A percentile compares a stretch with the other conserved stretches of the same genome.
These are phyloP conservation scores for Cryptocephalus moraei DNA, from an alignment of 2,888 invertebrate genomes.

Conservation along the genomic window DNA sequence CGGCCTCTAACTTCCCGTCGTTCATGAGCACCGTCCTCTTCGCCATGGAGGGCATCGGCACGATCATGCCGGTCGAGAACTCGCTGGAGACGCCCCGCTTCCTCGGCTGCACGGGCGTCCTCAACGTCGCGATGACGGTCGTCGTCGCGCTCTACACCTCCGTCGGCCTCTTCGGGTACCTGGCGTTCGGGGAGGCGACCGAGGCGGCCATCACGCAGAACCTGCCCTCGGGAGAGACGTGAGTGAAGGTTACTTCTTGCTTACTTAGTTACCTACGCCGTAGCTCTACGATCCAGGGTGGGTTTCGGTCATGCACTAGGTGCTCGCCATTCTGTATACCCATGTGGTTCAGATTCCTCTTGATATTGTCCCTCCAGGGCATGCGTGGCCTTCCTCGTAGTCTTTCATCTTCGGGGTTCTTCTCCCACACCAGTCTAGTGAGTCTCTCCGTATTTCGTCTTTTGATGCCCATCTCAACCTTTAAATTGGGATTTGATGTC, in stretches of 20 bases:
- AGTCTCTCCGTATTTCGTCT: too few species aligned
- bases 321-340: too few species aligned
- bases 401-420: too few species aligned
- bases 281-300: too few species aligned
- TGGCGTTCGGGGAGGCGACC: slow-evolving; percentile 67
- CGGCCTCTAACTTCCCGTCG: slow-evolving; percentile 46
- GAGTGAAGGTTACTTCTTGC: slow-evolving; percentile 35
- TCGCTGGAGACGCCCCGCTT: slow-evolving; percentile 76
- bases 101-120: slow-evolving; percentile 71
- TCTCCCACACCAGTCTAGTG: too few species aligned
- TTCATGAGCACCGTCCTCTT: slow-evolving; percentile 95
- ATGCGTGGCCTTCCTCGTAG: too few species aligned
- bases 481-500: too few species aligned
- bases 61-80: slow-evolving; percentile 92
- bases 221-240: slow-evolving; percentile 56
- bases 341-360: too few species aligned
- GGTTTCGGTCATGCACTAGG: too few species aligned
- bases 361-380: too few species aligned
- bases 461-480: too few species aligned
- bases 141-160: slow-evolving; percentile 70
- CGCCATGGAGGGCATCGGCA: slow-evolving; percentile 92
- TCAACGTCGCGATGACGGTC: slow-evolving; percentile 78
- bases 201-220: slow-evolving; percentile 75
- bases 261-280: too few species aligned
- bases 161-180: slow-evolving; percentile 86